Evolutionary conservation across 1,140 invertebrate species (phyloP).

Genomic region (Hylaeus volcanicus): DNA sequence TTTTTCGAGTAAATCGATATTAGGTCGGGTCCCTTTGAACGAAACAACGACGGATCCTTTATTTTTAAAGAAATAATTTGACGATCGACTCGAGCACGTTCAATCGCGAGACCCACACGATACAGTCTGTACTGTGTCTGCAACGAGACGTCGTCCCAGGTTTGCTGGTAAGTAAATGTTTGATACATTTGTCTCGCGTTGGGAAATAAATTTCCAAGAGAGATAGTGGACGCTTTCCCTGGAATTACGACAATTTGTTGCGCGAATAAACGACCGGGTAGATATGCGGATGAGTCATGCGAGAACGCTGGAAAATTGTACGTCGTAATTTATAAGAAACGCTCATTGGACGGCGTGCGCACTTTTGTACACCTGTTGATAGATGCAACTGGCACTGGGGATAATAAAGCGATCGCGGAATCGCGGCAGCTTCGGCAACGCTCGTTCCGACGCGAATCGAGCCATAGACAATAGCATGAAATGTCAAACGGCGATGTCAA

Average conservation of each 20-base stretch:
- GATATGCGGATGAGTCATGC: not conserved
- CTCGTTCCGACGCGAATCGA: not conserved
- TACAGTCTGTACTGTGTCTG: too few relatives aligned
- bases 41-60: too few relatives aligned
- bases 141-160: too few relatives aligned
- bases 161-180: too few relatives aligned
- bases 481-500: constrained; percentile 16
- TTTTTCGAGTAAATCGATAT: not conserved
- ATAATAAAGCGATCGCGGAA: constrained; percentile 12
- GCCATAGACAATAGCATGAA: constrained; percentile 16
- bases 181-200: too few relatives aligned
- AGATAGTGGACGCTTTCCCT: too few relatives aligned
- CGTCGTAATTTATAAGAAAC: not conserved
- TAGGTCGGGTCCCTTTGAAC: too few relatives aligned
- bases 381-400: not conserved
- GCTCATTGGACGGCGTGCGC: not conserved
- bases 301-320: not conserved
- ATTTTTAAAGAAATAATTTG: too few relatives aligned
- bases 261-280: not conserved
- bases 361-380: constrained; percentile 45
- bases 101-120: too few relatives aligned
- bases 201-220: too few relatives aligned
- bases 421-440: constrained; percentile 2
- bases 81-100: too few relatives aligned
- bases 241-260: too few relatives aligned